Conservation (phyloP, 2,888 invertebrate genomes). For the Pterobdella sp. region DNA sequence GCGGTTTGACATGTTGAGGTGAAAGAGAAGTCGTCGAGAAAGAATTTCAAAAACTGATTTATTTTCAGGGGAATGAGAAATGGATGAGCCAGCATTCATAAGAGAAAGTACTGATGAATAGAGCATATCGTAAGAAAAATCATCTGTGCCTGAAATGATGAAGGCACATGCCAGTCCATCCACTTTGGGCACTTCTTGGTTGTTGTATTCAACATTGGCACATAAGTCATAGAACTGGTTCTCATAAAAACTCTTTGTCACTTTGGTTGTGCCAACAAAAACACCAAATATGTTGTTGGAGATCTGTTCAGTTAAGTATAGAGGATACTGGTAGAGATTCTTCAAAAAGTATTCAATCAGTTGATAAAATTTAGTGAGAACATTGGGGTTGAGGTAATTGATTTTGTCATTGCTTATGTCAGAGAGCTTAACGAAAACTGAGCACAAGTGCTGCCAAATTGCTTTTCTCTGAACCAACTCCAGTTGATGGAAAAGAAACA, state of each 20-base stretch:
- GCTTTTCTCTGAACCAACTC: constrained; percentile 94
- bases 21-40: constrained; percentile 75
- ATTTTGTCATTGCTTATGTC: constrained; percentile 17
- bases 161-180: constrained; percentile 83
- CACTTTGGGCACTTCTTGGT: constrained; percentile 73
- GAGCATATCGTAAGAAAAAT: constrained; percentile 75
- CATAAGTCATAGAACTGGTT: constrained; percentile 5
- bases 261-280: constrained; percentile 25
- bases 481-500: constrained; percentile 86
- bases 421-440: constrained; percentile 43
- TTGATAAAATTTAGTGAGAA: constrained; percentile 65
- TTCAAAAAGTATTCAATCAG: constrained; percentile 88
- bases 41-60: constrained; percentile 42
- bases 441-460: constrained; percentile 61
- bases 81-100: constrained; percentile 69
- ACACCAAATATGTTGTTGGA: constrained; percentile 59
- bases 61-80: constrained; percentile 41
- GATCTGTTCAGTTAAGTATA: constrained; percentile 32
- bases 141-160: constrained; percentile 81
- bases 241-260: not conserved
- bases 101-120: constrained; percentile 77
- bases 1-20: constrained; percentile 76
- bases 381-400: constrained; percentile 39
- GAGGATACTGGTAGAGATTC: constrained; percentile 81
- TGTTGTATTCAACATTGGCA: not conserved